These are phyloP conservation scores for Aphis gossypii DNA, from an alignment of 1,140 invertebrate species.

Conservation along the genomic window DNA sequence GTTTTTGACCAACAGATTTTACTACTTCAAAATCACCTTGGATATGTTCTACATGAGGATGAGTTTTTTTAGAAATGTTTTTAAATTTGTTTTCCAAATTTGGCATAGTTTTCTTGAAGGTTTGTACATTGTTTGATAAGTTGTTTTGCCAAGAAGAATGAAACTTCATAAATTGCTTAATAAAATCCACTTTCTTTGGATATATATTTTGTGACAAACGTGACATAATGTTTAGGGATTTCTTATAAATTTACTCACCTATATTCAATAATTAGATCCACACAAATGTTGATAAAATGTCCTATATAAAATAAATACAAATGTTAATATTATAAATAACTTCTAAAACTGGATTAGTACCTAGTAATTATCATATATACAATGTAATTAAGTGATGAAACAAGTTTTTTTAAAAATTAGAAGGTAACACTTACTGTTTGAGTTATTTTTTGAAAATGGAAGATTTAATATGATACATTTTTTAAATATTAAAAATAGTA, in stretches of 20 bases:
- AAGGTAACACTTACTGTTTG: background rate
- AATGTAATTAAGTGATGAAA: background rate
- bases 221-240: background rate
- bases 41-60: conserved; percentile 45
- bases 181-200: background rate
- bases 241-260: conserved; percentile 43
- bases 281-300: background rate
- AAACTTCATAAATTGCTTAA: background rate
- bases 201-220: background rate
- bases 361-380: background rate
- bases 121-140: background rate
- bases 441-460: no score
- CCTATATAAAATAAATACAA: conserved; percentile 17
- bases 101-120: conserved; percentile 43
- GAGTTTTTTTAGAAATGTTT: conserved; percentile 29
- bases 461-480: background rate
- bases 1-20: conserved; percentile 26
- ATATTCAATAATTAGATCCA: background rate
- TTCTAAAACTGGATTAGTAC: background rate
- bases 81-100: background rate
- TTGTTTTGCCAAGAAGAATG: conserved; percentile 23
- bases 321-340: background rate
- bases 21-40: conserved; percentile 40
- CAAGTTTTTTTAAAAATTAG: background rate
- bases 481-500: background rate